Percentiles rank a stretch among this genome's conserved stretches.
Evolutionary conservation across 2,797 vertebrate genomes (phyloP).

Genomic region (Paramormyrops hopkinsi): DNA sequence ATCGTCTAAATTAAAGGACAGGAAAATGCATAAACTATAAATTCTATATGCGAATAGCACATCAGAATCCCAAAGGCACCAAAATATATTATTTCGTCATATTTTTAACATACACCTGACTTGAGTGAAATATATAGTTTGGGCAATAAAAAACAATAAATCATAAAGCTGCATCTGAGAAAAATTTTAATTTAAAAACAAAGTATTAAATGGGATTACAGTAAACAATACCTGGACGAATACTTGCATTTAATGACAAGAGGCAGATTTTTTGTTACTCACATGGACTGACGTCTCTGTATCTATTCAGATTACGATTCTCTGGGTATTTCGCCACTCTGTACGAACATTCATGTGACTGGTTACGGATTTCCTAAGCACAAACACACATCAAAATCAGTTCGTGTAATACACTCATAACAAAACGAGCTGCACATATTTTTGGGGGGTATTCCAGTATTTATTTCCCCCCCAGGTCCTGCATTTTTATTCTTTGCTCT

Average conservation of each 20-base stretch:
- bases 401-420: neutral
- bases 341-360: slow-evolving; percentile 83
- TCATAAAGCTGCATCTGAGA: neutral
- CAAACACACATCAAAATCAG: slow-evolving; percentile 20
- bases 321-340: slow-evolving; percentile 86
- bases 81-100: neutral
- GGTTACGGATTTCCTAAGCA: slow-evolving; percentile 86
- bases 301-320: slow-evolving; percentile 94
- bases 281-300: slow-evolving; percentile 98
- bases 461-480: neutral
- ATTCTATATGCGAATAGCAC: neutral
- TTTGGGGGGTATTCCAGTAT: neutral
- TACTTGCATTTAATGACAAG: neutral
- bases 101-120: neutral
- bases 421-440: neutral
- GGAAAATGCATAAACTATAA: neutral
- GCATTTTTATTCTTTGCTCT: neutral
- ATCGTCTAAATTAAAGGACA: slow-evolving; percentile 71
- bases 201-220: neutral
- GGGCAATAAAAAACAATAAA: neutral
- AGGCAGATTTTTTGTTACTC: slow-evolving; percentile 58
- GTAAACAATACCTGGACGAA: neutral
- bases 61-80: neutral
- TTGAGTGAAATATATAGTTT: neutral
- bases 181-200: neutral